Evolutionary conservation across 2,797 vertebrate species (phyloP).

Genomic region (Anabas testudineus): DNA sequence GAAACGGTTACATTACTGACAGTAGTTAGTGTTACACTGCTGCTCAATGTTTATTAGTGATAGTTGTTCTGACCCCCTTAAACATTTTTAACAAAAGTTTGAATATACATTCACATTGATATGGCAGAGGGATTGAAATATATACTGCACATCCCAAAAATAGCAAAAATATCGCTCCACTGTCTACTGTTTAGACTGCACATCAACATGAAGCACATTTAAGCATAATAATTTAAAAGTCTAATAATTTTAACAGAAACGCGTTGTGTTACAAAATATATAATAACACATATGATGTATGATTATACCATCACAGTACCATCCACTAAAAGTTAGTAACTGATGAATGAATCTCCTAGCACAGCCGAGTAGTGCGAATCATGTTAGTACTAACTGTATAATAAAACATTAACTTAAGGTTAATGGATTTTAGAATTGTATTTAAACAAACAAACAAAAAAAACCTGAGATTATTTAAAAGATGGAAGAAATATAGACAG

Average conservation of each 20-base stretch:
- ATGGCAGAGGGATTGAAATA: not conserved
- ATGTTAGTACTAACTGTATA: not conserved
- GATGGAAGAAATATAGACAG: not conserved
- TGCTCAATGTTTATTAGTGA: not conserved
- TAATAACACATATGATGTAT: not conserved
- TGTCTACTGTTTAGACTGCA: not conserved
- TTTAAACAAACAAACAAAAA: not conserved
- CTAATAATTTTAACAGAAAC: too few species aligned
- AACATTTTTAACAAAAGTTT: not conserved
- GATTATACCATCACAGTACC: not conserved
- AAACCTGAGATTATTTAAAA: not conserved
- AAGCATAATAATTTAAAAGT: not conserved
- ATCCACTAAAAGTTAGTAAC: not conserved
- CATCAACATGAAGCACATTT: not conserved
- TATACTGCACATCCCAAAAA: not conserved
- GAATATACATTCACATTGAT: not conserved
- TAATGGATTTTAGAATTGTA: not conserved
- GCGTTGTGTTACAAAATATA: not conserved
- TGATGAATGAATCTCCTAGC: not conserved
- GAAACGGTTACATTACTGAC: constrained; percentile 7
- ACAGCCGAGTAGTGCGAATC: not conserved
- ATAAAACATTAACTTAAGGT: not conserved
- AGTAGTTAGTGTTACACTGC: not conserved
- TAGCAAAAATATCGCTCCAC: not conserved
- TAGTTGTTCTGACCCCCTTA: not conserved